Evolutionary conservation across 2,888 invertebrate species (phyloP).

Genomic region (Patella depressa): DNA sequence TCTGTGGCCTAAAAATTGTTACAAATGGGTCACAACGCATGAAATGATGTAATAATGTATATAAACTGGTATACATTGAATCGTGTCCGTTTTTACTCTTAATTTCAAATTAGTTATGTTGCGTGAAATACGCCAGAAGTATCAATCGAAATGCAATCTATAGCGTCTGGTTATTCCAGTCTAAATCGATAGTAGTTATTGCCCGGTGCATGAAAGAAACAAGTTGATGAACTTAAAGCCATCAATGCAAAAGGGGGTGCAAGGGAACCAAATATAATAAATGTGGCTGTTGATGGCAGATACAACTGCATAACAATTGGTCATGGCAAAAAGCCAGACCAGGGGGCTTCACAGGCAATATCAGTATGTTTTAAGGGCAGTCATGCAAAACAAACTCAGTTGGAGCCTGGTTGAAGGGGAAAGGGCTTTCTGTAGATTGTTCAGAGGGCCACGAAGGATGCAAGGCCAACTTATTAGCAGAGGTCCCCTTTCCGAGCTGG

Average conservation of each 20-base stretch:
- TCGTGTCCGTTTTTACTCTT: too few relatives aligned
- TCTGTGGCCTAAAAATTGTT: too few relatives aligned
- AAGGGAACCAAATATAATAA: background rate
- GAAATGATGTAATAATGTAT: too few relatives aligned
- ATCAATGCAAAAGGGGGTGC: background rate
- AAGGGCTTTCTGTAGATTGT: slow-evolving; percentile 24
- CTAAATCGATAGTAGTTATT: too few relatives aligned
- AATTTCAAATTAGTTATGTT: too few relatives aligned
- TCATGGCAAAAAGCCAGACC: background rate
- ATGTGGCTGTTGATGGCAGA: too few relatives aligned
- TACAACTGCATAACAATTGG: background rate
- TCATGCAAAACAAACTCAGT: slow-evolving; percentile 19
- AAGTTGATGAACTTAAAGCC: background rate
- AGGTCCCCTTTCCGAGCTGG: slow-evolving; percentile 17
- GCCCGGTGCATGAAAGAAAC: background rate
- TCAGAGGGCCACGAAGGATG: slow-evolving; percentile 20
- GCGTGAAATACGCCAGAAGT: too few relatives aligned
- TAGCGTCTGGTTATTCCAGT: too few relatives aligned
- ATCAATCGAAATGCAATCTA: too few relatives aligned
- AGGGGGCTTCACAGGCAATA: slow-evolving; percentile 10
- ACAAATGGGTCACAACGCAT: too few relatives aligned
- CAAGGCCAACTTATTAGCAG: slow-evolving; percentile 17
- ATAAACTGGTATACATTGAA: too few relatives aligned
- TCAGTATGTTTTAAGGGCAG: background rate
- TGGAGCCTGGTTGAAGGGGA: slow-evolving; percentile 22